Evolutionary conservation across 2,888 invertebrate species (phyloP).

Genomic region (Lasioglossum malachurum): DNA sequence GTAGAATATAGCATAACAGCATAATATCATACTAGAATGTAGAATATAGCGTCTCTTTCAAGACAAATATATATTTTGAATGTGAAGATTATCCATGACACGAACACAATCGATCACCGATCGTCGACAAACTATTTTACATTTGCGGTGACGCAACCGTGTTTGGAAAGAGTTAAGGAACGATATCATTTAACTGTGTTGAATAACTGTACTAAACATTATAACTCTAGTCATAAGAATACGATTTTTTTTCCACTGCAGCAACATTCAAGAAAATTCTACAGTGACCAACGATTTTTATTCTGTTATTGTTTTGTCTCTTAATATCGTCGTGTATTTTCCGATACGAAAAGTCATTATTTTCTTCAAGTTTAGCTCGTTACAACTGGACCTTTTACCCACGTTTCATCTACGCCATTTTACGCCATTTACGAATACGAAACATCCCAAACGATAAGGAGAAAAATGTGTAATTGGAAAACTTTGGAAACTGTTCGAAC

Average conservation of each 20-base stretch:
- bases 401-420: neutral
- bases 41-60: neutral
- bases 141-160: neutral
- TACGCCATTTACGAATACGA: neutral
- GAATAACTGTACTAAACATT: slow-evolving; percentile 41
- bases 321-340: neutral
- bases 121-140: neutral
- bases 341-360: neutral
- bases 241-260: slow-evolving; percentile 30
- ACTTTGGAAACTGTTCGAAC: slow-evolving; percentile 12
- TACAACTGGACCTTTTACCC: neutral
- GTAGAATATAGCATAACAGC: neutral
- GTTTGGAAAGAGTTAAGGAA: slow-evolving; percentile 25
- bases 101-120: neutral
- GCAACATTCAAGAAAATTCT: slow-evolving; percentile 22
- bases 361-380: neutral
- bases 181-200: slow-evolving; percentile 36
- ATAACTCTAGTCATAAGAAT: slow-evolving; percentile 74
- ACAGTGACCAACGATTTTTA: slow-evolving; percentile 6
- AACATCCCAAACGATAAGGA: neutral
- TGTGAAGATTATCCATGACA: slow-evolving; percentile 13
- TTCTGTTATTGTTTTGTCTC: neutral
- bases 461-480: neutral
- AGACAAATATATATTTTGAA: slow-evolving; percentile 9
- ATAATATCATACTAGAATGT: neutral